Evolutionary conservation across 1,140 invertebrate species (phyloP), one percentile per base, ranked within the genome.

Genomic region (Ceratoteleas bidentatus): DNA sequence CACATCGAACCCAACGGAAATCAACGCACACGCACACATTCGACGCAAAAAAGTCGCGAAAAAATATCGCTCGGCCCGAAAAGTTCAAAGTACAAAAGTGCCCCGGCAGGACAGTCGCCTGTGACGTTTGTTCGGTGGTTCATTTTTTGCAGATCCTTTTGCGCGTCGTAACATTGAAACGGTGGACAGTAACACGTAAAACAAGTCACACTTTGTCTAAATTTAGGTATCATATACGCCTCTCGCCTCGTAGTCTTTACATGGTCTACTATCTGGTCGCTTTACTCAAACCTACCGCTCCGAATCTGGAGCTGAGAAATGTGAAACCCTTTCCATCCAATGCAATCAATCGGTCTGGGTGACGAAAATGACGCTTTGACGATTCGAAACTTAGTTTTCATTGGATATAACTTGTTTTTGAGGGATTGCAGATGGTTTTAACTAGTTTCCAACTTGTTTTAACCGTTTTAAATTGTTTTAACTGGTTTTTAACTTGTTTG

Each of bases 121-220:
- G 8, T 43, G 40, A 43, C 8, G n/a, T 49, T 56, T 65, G 32
- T 24, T 64, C 60, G 56, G 24, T 24, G 1, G 24, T 24, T 24
- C 16, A 64, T 50, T 56, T 53, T 10, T 33, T 58, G 9, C 10
- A 11, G 66, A 58, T 8, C n/a, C 32, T 24, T 8, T 60, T 32
- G 54, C 56, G 24, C 36, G 32, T 16, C 82, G 85, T 82, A 87
- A 87, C 87, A 89, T 88, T 89, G 85, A 88, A 89, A 88, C 85
- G 88, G 88, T 83, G 24, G 24, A 87, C 66, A 61, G 65, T 84
- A 85, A 87, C 85, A 78, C 77, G 80, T 24, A 86, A 84, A 76
- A 76, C 60, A 74, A 87, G 76, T 85, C 81, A 88, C 84, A 81
- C 65, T 78, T 80, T 74, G 61, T 77, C 76, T 86, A 85, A 83